These are phyloP conservation scores for Heliangelus exortis DNA, from an alignment of 2,797 vertebrate species.

Conservation along the genomic window DNA sequence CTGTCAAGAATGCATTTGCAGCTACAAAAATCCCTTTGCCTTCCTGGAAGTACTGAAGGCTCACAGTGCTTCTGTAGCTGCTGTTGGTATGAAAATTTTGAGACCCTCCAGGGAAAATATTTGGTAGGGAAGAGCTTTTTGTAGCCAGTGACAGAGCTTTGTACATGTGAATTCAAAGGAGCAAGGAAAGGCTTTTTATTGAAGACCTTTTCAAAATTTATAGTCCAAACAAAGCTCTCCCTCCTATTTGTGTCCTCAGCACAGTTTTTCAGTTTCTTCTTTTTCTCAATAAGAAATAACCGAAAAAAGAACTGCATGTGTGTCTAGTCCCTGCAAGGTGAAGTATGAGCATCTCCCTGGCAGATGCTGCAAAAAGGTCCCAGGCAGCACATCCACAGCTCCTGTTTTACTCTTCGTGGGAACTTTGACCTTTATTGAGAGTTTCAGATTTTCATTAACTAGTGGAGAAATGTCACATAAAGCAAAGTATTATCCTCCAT, in stretches of 20 bases:
- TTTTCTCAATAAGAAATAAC: neutral
- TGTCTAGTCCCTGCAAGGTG: rapidly evolving
- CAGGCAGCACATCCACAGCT: neutral
- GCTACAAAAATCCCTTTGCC: neutral
- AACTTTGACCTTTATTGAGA: neutral
- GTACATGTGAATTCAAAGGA: neutral
- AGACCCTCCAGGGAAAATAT: neutral
- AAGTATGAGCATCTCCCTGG: neutral
- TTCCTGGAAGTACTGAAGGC: neutral
- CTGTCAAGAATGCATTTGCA: neutral
- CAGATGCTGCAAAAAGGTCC: neutral
- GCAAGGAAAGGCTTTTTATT: neutral
- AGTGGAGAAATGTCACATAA: neutral
- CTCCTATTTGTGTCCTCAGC: neutral
- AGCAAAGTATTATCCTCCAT: neutral
- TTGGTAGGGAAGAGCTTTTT: neutral
- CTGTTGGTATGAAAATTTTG: neutral
- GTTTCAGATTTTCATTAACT: neutral
- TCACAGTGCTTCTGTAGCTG: neutral
- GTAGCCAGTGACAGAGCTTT: neutral
- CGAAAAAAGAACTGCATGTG: neutral
- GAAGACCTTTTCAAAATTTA: neutral
- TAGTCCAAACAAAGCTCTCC: neutral
- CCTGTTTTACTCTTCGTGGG: neutral
- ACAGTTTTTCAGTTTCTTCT: neutral